Percentiles rank a stretch among this genome's conserved stretches.
phyloP scores from a whole-genome alignment of 2,888 invertebrate genomes.

The Apotomis capreana region DNA sequence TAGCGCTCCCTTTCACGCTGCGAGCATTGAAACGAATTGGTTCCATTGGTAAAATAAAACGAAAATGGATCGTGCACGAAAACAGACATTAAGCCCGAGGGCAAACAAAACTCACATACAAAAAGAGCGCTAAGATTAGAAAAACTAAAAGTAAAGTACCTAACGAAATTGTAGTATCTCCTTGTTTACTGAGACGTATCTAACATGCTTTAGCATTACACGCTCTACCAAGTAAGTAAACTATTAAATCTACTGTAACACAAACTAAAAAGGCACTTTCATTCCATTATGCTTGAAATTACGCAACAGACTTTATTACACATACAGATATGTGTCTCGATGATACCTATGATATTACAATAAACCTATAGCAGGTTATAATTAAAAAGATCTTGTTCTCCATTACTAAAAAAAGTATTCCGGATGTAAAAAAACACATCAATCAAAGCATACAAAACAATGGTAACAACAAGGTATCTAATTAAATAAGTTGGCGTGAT shows the following conservation, averaged over 20 bases:
- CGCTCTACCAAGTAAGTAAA: too few species aligned
- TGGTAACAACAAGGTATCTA: conserved; percentile 52
- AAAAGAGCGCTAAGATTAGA: too few species aligned
- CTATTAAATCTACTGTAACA: too few species aligned
- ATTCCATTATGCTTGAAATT: too few species aligned
- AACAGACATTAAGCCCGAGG: conserved; percentile 6
- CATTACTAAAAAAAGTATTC: not conserved
- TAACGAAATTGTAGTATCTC: too few species aligned
- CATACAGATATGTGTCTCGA: too few species aligned
- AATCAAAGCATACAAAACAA: conserved; percentile 42
- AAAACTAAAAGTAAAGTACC: too few species aligned
- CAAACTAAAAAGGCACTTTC: too few species aligned
- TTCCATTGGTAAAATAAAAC: conserved; percentile 14
- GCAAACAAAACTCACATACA: not conserved
- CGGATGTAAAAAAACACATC: conserved; percentile 11
- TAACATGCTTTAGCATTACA: too few species aligned
- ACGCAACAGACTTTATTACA: too few species aligned
- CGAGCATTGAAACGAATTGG: conserved; percentile 32
- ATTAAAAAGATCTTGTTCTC: conserved; percentile 4
- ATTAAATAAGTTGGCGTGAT: conserved; percentile 65
- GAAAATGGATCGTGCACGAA: conserved; percentile 1
- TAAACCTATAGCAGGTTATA: not conserved
- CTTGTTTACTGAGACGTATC: too few species aligned
- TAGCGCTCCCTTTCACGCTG: conserved; percentile 33
- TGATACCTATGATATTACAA: too few species aligned